phyloP scores from a whole-genome alignment of 1,140 invertebrate genomes.

The Centruroides sculpturatus region DNA sequence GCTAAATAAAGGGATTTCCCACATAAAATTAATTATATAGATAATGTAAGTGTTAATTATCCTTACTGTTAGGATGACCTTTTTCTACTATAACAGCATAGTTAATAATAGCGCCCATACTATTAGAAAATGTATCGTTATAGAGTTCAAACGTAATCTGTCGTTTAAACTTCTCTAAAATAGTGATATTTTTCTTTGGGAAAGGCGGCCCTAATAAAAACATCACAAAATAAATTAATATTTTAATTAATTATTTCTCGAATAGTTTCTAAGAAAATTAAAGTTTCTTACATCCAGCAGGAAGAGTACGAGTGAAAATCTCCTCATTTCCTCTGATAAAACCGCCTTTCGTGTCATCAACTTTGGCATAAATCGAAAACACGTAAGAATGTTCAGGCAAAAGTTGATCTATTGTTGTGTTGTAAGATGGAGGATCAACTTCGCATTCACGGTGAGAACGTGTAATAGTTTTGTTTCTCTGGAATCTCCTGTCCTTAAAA shows the following conservation, averaged over 20 bases:
- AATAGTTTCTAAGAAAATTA: too few species aligned
- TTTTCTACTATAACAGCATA: conserved; percentile 1
- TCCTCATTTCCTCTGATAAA: background rate
- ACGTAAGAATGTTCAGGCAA: too few species aligned
- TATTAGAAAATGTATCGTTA: background rate
- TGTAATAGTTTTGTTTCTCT: too few species aligned
- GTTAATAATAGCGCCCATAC: background rate
- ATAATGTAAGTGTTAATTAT: too few species aligned
- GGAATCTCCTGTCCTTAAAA: too few species aligned
- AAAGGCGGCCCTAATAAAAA: background rate
- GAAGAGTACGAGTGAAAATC: background rate
- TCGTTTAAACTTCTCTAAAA: background rate
- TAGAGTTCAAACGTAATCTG: background rate
- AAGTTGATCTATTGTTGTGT: too few species aligned
- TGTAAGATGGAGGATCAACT: too few species aligned
- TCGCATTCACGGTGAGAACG: too few species aligned
- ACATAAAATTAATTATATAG: too few species aligned
- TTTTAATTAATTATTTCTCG: background rate
- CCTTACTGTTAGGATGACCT: too few species aligned
- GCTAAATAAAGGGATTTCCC: too few species aligned
- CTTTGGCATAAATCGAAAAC: too few species aligned
- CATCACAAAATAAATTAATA: background rate
- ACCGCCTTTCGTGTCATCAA: background rate
- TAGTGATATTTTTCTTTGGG: background rate
- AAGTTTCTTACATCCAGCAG: background rate